These are phyloP conservation scores for Cheilosia vernalis DNA, from an alignment of 2,888 invertebrate species.

Conservation along the genomic window DNA sequence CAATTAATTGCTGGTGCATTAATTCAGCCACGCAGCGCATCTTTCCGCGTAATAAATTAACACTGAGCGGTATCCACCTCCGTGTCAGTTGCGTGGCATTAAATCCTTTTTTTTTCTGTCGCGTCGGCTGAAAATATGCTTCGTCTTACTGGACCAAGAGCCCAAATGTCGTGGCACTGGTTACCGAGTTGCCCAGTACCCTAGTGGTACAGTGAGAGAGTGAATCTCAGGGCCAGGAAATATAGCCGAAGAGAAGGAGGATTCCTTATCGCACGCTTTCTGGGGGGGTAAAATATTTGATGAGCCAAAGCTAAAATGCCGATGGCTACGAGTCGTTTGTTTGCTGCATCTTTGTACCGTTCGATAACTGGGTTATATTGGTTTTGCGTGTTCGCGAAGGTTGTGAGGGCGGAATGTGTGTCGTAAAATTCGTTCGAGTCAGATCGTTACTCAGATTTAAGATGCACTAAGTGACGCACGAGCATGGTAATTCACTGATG, in stretches of 20 bases:
- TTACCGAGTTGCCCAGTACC: conserved; percentile 69
- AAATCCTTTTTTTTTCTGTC: conserved; percentile 39
- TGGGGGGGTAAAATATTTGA: conserved; percentile 66
- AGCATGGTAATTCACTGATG: conserved; percentile 44
- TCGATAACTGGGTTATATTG: conserved; percentile 72
- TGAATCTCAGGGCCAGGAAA: conserved; percentile 54
- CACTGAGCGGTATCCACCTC: conserved; percentile 69
- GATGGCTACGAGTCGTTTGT: conserved; percentile 40
- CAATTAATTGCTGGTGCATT: conserved; percentile 69
- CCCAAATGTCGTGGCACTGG: conserved; percentile 33
- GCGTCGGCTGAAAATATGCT: neutral
- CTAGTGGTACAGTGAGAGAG: conserved; percentile 57
- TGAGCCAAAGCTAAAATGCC: conserved; percentile 52
- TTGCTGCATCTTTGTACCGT: conserved; percentile 61
- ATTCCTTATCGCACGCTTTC: conserved; percentile 56
- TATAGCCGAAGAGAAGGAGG: conserved; percentile 16
- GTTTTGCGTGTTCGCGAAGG: conserved; percentile 62
- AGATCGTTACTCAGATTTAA: conserved; percentile 54
- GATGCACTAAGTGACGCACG: conserved; percentile 62
- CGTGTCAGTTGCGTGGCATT: conserved; percentile 56
- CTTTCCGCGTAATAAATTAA: conserved; percentile 75
- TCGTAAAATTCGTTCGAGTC: conserved; percentile 43
- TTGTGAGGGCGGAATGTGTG: conserved; percentile 50
- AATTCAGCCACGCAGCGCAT: conserved; percentile 63
- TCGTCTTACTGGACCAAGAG: conserved; percentile 30